Conservation (phyloP, 2,113 vertebrate genomes). For the Thamnaconus septentrionalis region DNA sequence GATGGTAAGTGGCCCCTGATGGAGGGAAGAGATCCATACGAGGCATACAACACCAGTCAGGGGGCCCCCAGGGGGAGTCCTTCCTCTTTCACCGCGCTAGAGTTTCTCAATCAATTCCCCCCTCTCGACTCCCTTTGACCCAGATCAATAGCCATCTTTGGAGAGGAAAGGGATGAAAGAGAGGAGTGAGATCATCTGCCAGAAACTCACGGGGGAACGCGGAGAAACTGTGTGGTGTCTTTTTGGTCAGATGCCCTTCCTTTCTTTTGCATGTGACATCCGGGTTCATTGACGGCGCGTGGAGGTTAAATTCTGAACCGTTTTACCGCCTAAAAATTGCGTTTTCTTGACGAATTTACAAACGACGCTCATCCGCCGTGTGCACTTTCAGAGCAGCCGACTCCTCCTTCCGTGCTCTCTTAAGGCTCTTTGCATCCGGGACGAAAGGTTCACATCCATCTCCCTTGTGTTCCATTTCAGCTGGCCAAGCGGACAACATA, state of each 20-base stretch:
- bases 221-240: constrained; percentile 20
- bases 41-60: constrained; percentile 47
- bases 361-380: too few relatives aligned
- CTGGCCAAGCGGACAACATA: too few relatives aligned
- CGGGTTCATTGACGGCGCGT: too few relatives aligned
- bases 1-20: constrained; percentile 58
- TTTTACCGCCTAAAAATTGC: too few relatives aligned
- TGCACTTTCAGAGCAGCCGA: too few relatives aligned
- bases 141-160: constrained; percentile 67
- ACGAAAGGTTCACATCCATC: too few relatives aligned
- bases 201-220: constrained; percentile 30
- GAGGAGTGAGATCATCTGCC: constrained; percentile 62
- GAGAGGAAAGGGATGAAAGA: constrained; percentile 59
- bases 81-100: constrained; percentile 53
- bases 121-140: constrained; percentile 51
- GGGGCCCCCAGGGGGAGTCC: constrained; percentile 48
- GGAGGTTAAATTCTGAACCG: too few relatives aligned
- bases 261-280: background rate
- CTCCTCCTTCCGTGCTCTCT: too few relatives aligned
- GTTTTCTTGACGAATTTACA: too few relatives aligned
- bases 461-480: too few relatives aligned
- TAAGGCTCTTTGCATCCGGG: too few relatives aligned
- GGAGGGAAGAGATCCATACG: constrained; percentile 41
- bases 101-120: constrained; percentile 71
- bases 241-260: constrained; percentile 19